These are phyloP conservation scores for Carterocephalus palaemon DNA, from an alignment of 2,888 invertebrate species.

Conservation along the genomic window DNA sequence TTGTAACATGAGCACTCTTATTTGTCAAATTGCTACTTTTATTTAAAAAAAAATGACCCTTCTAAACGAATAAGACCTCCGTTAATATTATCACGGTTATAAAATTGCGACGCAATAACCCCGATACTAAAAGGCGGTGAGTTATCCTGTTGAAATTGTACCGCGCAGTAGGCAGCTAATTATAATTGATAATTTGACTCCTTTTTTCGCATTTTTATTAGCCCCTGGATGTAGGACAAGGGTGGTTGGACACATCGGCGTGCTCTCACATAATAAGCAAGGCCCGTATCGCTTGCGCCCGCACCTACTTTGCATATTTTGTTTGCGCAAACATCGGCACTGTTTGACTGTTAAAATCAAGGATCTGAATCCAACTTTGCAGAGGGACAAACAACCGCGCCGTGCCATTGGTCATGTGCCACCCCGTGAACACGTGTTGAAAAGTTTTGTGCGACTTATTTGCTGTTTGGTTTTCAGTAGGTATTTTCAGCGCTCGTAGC, in stretches of 20 bases:
- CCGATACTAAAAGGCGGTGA: no score
- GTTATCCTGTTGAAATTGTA: no score
- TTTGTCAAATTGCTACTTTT: no score
- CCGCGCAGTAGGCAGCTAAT: no score
- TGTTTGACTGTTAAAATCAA: slow-evolving; percentile 75
- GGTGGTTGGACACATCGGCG: slow-evolving; percentile 57
- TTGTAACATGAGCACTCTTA: no score
- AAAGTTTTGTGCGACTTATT: slow-evolving; percentile 33
- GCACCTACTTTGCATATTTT: slow-evolving; percentile 76
- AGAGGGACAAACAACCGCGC: slow-evolving; percentile 46
- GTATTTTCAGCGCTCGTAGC: no score
- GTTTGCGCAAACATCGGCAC: slow-evolving; percentile 69
- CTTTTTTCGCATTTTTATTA: slow-evolving; percentile 74
- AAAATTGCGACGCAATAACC: no score
- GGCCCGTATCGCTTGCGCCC: slow-evolving; percentile 66
- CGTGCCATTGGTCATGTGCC: slow-evolving; percentile 50
- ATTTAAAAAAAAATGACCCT: no score
- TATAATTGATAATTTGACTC: slow-evolving; percentile 70
- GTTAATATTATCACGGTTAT: no score
- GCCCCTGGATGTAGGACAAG: slow-evolving; percentile 63
- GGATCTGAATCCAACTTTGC: slow-evolving; percentile 56
- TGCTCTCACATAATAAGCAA: slow-evolving; percentile 71
- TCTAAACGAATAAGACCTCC: no score
- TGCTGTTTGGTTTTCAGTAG: no score
- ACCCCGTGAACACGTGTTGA: slow-evolving; percentile 41